Percentiles rank a stretch among this genome's conserved stretches.
phyloP scores from a whole-genome alignment of 1,140 invertebrate species.

The Neocloeon triangulifer region DNA sequence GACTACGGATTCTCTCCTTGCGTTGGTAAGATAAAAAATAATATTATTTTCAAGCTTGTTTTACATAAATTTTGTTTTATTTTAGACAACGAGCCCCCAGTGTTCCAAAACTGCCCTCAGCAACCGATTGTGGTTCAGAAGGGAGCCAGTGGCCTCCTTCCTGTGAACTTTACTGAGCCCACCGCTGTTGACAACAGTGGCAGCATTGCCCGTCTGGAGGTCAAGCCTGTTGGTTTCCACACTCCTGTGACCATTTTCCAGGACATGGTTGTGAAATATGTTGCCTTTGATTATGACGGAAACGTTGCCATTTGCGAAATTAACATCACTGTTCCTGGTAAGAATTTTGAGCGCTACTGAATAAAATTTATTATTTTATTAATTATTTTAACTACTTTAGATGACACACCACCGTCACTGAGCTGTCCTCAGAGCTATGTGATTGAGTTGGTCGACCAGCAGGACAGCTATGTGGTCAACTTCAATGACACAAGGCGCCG shows the following conservation, averaged over 20 bases:
- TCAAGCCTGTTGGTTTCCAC: conserved; percentile 73
- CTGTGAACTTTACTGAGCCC: conserved; percentile 82
- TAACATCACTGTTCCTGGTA: conserved; percentile 72
- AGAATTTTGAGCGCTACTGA: conserved; percentile 5
- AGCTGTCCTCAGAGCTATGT: conserved; percentile 92
- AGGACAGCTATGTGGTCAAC: conserved; percentile 73
- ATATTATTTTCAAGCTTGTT: neutral
- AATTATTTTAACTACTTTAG: conserved; percentile 19
- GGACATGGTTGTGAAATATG: conserved; percentile 82
- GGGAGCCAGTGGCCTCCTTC: conserved; percentile 61
- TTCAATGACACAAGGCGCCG: conserved; percentile 76
- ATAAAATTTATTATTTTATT: conserved; percentile 5
- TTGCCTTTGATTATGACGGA: conserved; percentile 89
- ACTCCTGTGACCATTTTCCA: conserved; percentile 75
- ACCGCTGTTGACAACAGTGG: conserved; percentile 85
- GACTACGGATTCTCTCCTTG: conserved; percentile 86
- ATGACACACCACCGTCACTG: conserved; percentile 79
- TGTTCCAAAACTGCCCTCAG: conserved; percentile 88
- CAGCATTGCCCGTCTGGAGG: conserved; percentile 72
- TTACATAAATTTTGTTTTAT: conserved; percentile 10
- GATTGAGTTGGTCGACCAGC: conserved; percentile 70
- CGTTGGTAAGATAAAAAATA: conserved; percentile 35
- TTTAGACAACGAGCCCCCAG: conserved; percentile 79
- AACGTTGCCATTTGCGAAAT: conserved; percentile 94
- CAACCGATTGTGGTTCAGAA: conserved; percentile 76